A percentile compares a stretch with the other conserved stretches of the same genome.
phyloP scores from a whole-genome alignment of 2,797 vertebrate genomes.

The Simalia tracyae region DNA sequence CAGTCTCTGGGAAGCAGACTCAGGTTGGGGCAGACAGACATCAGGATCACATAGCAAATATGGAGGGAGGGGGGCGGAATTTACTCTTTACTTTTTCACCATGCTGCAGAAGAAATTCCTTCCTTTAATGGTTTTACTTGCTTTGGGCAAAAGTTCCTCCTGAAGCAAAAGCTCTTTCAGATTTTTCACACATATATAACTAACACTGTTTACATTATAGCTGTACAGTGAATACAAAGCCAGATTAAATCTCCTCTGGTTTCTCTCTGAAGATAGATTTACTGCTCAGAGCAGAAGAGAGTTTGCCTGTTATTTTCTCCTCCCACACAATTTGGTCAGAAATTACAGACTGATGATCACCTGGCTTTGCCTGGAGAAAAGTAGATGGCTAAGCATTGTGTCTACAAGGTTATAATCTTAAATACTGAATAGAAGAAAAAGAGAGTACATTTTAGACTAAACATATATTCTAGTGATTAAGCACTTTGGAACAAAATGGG shows the following conservation, averaged over 20 bases:
- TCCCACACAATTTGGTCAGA: not conserved
- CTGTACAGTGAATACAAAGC: not conserved
- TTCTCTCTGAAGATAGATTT: not conserved
- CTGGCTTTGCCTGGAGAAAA: not conserved
- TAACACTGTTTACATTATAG: not conserved
- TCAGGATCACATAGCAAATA: not conserved
- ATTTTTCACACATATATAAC: not conserved
- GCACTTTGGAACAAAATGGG: not conserved
- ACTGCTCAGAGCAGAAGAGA: not conserved
- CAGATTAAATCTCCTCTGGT: not conserved
- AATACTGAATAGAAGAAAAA: not conserved
- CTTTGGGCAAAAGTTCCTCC: not conserved
- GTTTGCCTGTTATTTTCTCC: not conserved
- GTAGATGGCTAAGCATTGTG: not conserved
- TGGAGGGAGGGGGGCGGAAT: not conserved
- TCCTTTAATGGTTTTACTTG: not conserved
- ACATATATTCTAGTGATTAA: not conserved
- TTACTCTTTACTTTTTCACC: not conserved
- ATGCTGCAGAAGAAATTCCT: not conserved
- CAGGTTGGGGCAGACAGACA: too few species aligned
- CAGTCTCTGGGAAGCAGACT: too few species aligned
- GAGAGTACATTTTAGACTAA: not conserved
- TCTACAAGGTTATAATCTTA: not conserved
- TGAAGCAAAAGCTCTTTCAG: not conserved
- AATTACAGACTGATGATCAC: not conserved